These are phyloP conservation scores for Drosophila colorata DNA, from an alignment of 2,888 invertebrate genomes.

Conservation along the genomic window DNA sequence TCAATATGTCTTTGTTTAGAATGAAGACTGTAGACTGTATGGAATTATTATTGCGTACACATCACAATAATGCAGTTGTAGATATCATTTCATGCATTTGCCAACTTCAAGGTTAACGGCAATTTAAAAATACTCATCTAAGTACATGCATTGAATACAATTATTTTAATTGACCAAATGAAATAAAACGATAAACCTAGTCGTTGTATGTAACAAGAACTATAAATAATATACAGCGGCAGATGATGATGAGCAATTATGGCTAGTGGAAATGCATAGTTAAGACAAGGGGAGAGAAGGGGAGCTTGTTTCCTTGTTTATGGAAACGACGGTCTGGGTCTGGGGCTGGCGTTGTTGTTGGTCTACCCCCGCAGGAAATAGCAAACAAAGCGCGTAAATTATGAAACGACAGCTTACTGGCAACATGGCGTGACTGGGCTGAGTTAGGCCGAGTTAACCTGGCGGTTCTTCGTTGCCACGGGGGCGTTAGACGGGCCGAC, in stretches of 20 bases:
- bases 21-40: no score
- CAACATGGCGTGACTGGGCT: slow-evolving; percentile 71
- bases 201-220: slow-evolving; percentile 38
- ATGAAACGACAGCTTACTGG: slow-evolving; percentile 76
- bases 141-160: slow-evolving; percentile 57
- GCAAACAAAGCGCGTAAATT: slow-evolving; percentile 79
- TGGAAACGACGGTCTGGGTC: neutral
- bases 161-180: slow-evolving; percentile 63
- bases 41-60: slow-evolving; percentile 23
- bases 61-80: slow-evolving; percentile 9
- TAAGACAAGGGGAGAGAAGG: slow-evolving; percentile 27
- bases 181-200: slow-evolving; percentile 61
- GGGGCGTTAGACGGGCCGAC: slow-evolving; percentile 31
- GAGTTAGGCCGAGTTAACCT: slow-evolving; percentile 65
- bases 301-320: slow-evolving; percentile 46
- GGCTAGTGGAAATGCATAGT: slow-evolving; percentile 52
- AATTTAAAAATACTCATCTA: slow-evolving; percentile 47
- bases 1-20: no score
- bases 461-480: slow-evolving; percentile 2
- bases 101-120: slow-evolving; percentile 54
- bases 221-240: slow-evolving; percentile 52
- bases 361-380: slow-evolving; percentile 68
- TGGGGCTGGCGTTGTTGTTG: slow-evolving; percentile 19
- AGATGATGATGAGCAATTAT: slow-evolving; percentile 70
- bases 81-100: slow-evolving; percentile 7